Percentiles rank a stretch among this genome's conserved stretches.
These are phyloP conservation scores for Volucella bombylans DNA, from an alignment of 2,888 invertebrate genomes.

Conservation along the genomic window DNA sequence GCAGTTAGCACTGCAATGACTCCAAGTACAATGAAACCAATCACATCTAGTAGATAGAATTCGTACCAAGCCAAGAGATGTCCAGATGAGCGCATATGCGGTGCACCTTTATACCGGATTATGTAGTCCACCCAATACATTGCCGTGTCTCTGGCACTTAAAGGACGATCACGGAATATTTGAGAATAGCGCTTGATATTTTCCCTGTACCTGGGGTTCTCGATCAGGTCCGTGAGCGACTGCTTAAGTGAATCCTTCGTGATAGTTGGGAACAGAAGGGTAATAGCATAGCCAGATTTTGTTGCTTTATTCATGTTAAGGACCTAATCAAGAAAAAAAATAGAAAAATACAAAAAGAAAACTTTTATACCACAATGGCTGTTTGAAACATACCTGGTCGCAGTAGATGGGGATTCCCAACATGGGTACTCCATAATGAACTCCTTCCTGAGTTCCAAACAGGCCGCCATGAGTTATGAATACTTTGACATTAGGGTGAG, in stretches of 20 bases:
- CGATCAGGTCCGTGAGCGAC: conserved; percentile 74
- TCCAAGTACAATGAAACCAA: conserved; percentile 7
- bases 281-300: conserved; percentile 83
- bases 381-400: conserved; percentile 89
- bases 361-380: not conserved
- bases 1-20: not conserved
- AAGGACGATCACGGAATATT: conserved; percentile 83
- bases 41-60: conserved; percentile 31
- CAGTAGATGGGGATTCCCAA: conserved; percentile 89
- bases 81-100: conserved; percentile 77
- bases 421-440: conserved; percentile 89
- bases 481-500: conserved; percentile 86
- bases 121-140: conserved; percentile 84
- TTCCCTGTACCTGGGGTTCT: conserved; percentile 73
- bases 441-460: conserved; percentile 89
- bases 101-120: conserved; percentile 83
- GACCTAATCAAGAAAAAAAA: conserved; percentile 77
- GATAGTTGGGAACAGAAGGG: conserved; percentile 45
- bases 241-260: conserved; percentile 68
- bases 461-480: conserved; percentile 83
- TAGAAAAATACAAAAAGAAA: too few species aligned
- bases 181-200: conserved; percentile 81
- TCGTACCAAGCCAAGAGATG: conserved; percentile 33
- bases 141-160: conserved; percentile 83
- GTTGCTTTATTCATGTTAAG: conserved; percentile 73